These are phyloP conservation scores for Sinosuthora webbiana DNA, from an alignment of 2,113 vertebrate genomes.

Conservation along the genomic window DNA sequence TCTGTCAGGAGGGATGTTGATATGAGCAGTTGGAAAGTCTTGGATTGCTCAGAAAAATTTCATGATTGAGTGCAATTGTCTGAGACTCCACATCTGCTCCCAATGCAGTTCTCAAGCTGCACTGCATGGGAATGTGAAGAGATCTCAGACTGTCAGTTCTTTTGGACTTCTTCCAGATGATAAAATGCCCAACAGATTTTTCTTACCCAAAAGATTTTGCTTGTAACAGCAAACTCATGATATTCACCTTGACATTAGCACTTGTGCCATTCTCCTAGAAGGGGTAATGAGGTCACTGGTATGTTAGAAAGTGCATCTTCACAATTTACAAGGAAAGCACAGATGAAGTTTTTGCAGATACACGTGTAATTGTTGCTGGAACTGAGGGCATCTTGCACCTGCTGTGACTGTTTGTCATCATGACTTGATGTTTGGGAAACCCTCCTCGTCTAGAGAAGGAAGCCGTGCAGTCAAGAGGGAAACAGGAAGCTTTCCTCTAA, in stretches of 20 bases:
- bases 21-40: not conserved
- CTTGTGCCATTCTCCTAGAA: not conserved
- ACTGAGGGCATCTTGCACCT: not conserved
- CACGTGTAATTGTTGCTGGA: not conserved
- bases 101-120: not conserved
- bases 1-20: not conserved
- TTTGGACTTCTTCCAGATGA: not conserved
- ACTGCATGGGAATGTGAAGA: not conserved
- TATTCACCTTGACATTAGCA: not conserved
- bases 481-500: not conserved
- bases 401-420: not conserved
- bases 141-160: not conserved
- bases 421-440: not conserved
- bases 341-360: not conserved
- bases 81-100: not conserved
- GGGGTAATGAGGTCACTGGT: not conserved
- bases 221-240: not conserved
- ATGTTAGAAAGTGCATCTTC: not conserved
- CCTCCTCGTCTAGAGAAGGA: not conserved
- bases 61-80: not conserved
- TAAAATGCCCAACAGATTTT: not conserved
- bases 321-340: not conserved
- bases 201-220: not conserved
- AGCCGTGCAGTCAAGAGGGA: not conserved
- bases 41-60: not conserved